Conservation (phyloP, 2,797 vertebrate species). For the Falco columbarius region DNA sequence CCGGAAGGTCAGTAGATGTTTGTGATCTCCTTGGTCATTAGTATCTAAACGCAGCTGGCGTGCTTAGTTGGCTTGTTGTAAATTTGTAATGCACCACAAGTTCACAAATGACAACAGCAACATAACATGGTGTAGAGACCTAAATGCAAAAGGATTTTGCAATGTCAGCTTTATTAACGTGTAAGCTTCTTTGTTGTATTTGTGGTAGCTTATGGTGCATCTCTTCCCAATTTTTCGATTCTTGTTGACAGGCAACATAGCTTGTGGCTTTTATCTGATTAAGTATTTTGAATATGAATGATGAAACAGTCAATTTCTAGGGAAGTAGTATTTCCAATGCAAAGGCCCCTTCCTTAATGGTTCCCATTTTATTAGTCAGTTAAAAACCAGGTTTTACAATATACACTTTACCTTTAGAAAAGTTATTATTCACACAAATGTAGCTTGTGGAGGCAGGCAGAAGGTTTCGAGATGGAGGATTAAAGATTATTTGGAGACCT, state of each 20-base stretch:
- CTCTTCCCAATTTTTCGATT: neutral
- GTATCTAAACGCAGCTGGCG: neutral
- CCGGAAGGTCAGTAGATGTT: neutral
- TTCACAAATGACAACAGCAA: neutral
- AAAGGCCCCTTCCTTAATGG: neutral
- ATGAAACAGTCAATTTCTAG: neutral
- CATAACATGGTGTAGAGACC: neutral
- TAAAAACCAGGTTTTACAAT: neutral
- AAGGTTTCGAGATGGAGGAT: constrained; percentile 31
- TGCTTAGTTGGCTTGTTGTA: neutral
- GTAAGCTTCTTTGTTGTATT: neutral
- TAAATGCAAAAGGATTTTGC: neutral
- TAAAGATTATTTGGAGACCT: constrained; percentile 40
- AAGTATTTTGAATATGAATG: neutral
- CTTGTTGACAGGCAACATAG: neutral
- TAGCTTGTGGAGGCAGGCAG: neutral
- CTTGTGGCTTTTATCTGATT: neutral
- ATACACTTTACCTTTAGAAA: neutral
- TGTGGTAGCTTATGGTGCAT: neutral
- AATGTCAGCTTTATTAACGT: neutral
- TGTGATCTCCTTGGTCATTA: neutral
- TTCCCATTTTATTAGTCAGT: neutral
- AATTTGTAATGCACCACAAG: neutral
- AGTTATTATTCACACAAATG: neutral
- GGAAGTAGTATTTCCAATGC: neutral